Evolutionary conservation across 2,888 invertebrate genomes (phyloP).

Genomic region (Nematopogon swammerdamellus): DNA sequence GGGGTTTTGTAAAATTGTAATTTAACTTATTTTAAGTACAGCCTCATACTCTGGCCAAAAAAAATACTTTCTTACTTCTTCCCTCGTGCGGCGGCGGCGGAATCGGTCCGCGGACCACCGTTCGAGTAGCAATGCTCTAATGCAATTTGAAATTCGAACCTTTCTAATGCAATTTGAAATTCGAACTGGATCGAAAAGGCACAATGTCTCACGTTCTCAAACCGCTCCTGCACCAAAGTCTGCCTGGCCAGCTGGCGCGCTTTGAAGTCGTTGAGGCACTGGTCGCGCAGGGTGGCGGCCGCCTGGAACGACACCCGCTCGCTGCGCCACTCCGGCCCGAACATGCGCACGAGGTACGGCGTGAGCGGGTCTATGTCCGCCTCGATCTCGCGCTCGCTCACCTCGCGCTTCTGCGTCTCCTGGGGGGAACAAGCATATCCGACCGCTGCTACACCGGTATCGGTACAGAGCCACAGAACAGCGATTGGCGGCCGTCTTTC

Average conservation of each 20-base stretch:
- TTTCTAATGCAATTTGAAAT: too few species aligned
- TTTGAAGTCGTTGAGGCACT: conserved; percentile 68
- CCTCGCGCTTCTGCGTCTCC: conserved; percentile 47
- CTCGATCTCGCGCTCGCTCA: conserved; percentile 59
- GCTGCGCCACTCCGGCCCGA: conserved; percentile 40
- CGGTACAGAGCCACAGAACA: neutral
- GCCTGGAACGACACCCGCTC: conserved; percentile 39
- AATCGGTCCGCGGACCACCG: too few species aligned
- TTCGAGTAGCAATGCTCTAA: too few species aligned
- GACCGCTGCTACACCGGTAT: neutral
- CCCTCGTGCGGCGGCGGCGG: too few species aligned
- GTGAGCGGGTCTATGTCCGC: conserved; percentile 61
- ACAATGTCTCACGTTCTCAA: conserved; percentile 51
- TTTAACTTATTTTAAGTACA: too few species aligned
- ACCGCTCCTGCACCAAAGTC: conserved; percentile 60
- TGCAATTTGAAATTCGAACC: too few species aligned
- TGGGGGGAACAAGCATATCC: conserved; percentile 13
- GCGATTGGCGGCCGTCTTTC: too few species aligned
- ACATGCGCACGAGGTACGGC: conserved; percentile 61
- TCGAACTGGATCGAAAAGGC: too few species aligned
- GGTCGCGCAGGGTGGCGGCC: conserved; percentile 45
- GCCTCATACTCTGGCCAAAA: too few species aligned
- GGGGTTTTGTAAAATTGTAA: too few species aligned
- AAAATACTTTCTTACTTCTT: too few species aligned
- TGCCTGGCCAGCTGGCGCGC: conserved; percentile 59